A percentile compares a stretch with the other conserved stretches of the same genome.
These are phyloP conservation scores for Anastrepha obliqua DNA, from an alignment of 1,140 invertebrate genomes.

Conservation along the genomic window DNA sequence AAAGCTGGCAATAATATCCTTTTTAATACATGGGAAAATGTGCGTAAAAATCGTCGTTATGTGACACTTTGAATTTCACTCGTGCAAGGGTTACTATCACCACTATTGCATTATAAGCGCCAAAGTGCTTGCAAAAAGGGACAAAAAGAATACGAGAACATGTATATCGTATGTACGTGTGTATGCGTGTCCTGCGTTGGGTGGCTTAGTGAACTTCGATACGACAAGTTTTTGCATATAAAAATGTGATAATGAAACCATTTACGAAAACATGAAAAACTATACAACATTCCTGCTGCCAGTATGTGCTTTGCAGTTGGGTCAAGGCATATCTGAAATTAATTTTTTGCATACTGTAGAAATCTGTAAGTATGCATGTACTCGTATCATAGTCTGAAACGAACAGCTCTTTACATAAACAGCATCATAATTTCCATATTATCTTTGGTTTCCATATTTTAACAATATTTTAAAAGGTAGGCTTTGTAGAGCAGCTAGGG, in stretches of 20 bases:
- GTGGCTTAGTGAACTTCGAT: background rate
- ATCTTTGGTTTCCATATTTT: no score
- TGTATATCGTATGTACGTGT: background rate
- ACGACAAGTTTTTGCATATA: background rate
- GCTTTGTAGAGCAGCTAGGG: no score
- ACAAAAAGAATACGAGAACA: no score
- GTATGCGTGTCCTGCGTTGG: background rate
- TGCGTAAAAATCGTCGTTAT: slow-evolving; percentile 35
- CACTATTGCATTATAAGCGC: background rate
- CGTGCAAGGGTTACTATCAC: background rate
- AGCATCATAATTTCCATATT: no score
- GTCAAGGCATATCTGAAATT: no score
- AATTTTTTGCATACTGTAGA: no score
- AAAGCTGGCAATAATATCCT: slow-evolving; percentile 21
- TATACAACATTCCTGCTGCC: no score
- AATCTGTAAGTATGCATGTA: no score
- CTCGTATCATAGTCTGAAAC: no score
- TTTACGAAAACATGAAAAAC: background rate
- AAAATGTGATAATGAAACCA: background rate
- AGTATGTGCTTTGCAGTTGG: no score
- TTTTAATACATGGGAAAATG: slow-evolving; percentile 3
- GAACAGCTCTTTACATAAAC: no score
- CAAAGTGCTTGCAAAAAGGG: background rate
- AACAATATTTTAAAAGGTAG: no score
- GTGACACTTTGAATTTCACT: background rate